Base-by-base conservation (phyloP, 2,113 vertebrate genomes). In the Mola mola region DNA sequence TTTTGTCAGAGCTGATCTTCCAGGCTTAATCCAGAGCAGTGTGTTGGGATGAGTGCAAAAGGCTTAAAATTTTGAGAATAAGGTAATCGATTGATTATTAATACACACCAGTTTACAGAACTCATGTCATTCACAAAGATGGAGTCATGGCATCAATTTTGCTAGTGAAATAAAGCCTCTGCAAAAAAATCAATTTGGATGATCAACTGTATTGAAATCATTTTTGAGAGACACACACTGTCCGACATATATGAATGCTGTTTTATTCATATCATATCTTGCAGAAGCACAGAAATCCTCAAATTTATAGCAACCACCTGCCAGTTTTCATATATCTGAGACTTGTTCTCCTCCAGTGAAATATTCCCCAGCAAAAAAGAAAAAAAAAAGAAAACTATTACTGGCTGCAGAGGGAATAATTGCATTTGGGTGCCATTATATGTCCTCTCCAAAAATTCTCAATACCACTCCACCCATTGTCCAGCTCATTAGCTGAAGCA, bases 41-140 rank as follows among this genome's bases (percentile, higher is more conserved):
- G 69, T 56, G 31, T 37, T 19, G n/a, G 41, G 52, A 43, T 22
- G 47, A 41, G 49, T 50, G 48, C 60, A 20, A 42, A 38, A 46
- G 61, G 59, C 16, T 70, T 43, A 50, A 7, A 40, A 47, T 57
- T 77, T 43, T 46, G 47, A 66, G 50, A 84, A 87, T 82, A 65
- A 85, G 73, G 63, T 65, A 52, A 84, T 90, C 74, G 65, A 85
- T 88, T 80, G n/a, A n/a, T n/a, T n/a, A n/a, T n/a, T n/a, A n/a
- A 83, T 24, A 29, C 33, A 1, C 38, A 2, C 31, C 31, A 53
- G 58, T 60, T 67, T 57, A 69, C 40, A 70, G 62, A 61, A 44
- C 52, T 62, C 1, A 26, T 67, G 61, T 44, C 36, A 34, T 13
- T 31, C 57, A 66, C 50, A 41, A 53, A 57, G 51, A 64, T 36